Evolutionary conservation across 2,797 vertebrate species (phyloP).

Genomic region (Hyperoplus immaculatus): DNA sequence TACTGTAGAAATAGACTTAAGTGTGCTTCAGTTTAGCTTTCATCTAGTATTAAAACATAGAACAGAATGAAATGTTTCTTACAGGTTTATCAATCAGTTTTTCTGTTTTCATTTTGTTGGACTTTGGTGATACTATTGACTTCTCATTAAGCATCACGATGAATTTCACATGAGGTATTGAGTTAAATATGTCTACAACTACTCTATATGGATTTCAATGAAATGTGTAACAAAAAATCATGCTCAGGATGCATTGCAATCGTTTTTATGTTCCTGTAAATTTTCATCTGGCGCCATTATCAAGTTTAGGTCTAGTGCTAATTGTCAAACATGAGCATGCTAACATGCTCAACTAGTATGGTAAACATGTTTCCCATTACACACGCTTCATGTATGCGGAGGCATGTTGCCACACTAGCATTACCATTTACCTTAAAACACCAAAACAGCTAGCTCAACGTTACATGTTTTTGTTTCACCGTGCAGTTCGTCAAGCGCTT

Average conservation of each 20-base stretch:
- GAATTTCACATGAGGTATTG: neutral
- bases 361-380: neutral
- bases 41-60: neutral
- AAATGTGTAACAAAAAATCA: neutral
- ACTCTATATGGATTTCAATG: neutral
- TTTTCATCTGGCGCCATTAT: neutral
- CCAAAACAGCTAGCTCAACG: neutral
- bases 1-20: neutral
- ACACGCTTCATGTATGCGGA: too few species aligned
- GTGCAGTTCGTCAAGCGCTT: neutral
- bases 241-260: neutral
- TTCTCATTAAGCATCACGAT: neutral
- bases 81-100: neutral
- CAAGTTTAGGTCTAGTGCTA: neutral
- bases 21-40: neutral
- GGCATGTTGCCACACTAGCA: neutral
- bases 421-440: neutral
- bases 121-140: neutral
- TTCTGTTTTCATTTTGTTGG: too few species aligned
- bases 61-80: too few species aligned
- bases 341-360: neutral
- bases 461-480: neutral
- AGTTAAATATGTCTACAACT: neutral
- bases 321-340: neutral
- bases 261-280: neutral